Evolutionary conservation across 2,888 invertebrate species (phyloP).

Genomic region (Eupeodes luniger): DNA sequence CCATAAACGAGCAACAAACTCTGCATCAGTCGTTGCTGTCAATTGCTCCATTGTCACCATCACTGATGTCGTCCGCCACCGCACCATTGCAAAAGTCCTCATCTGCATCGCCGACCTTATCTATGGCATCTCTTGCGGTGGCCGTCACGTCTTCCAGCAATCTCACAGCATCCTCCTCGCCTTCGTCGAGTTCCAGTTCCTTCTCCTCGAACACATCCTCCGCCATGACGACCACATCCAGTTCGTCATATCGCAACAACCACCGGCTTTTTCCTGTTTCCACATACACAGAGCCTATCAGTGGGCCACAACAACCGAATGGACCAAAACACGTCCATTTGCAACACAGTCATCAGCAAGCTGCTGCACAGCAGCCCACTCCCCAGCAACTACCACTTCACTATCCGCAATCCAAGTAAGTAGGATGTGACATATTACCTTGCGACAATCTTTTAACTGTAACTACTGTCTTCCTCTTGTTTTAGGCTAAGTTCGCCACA

Average conservation of each 20-base stretch:
- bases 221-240: conserved; percentile 75
- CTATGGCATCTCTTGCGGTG: conserved; percentile 64
- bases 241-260: conserved; percentile 83
- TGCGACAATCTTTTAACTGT: conserved; percentile 29
- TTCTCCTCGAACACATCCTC: conserved; percentile 68
- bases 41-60: conserved; percentile 67
- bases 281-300: conserved; percentile 87
- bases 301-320: conserved; percentile 47
- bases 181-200: conserved; percentile 67
- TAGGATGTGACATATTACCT: conserved; percentile 47
- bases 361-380: conserved; percentile 58
- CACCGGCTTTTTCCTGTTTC: conserved; percentile 88
- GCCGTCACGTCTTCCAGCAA: conserved; percentile 63
- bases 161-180: conserved; percentile 60
- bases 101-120: conserved; percentile 63
- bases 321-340: conserved; percentile 58
- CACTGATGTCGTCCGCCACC: conserved; percentile 43
- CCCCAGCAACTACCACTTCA: conserved; percentile 71
- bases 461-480: conserved; percentile 30
- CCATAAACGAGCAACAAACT: conserved; percentile 58
- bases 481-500: conserved; percentile 77
- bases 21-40: conserved; percentile 59
- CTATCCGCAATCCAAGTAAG: conserved; percentile 74
- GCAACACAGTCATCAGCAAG: conserved; percentile 79
- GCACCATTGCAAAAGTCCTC: conserved; percentile 59